Conservation (phyloP, 2,888 invertebrate genomes). For the Hyles lineata region DNA sequence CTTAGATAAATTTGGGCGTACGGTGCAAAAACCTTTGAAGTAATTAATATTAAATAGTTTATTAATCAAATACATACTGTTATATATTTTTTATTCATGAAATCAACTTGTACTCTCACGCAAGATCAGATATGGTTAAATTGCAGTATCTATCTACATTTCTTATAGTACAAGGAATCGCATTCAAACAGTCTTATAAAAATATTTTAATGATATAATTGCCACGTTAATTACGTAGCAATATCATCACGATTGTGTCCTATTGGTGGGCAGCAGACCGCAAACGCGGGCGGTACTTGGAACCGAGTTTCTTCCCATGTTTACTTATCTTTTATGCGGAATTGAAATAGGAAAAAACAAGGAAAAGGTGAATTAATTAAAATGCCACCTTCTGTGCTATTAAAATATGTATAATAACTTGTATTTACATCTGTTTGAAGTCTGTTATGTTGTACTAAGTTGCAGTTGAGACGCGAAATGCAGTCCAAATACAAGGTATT, state of each 20-base stretch:
- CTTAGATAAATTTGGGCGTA: too few relatives aligned
- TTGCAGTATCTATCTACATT: neutral
- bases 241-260: neutral
- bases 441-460: too few relatives aligned
- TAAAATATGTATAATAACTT: neutral
- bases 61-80: too few relatives aligned
- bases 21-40: too few relatives aligned
- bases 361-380: neutral
- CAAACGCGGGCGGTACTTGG: constrained; percentile 1
- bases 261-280: constrained; percentile 3
- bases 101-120: too few relatives aligned
- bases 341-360: constrained; percentile 2
- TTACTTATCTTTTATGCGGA: constrained; percentile 1
- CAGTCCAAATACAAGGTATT: too few relatives aligned
- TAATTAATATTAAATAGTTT: too few relatives aligned
- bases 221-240: neutral
- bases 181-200: neutral
- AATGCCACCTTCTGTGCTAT: neutral
- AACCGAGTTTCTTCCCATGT: neutral
- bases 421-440: neutral
- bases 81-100: too few relatives aligned
- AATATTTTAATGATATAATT: neutral
- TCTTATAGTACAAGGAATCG: neutral
- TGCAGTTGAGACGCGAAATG: too few relatives aligned
- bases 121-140: too few relatives aligned